phyloP scores from a whole-genome alignment of 2,797 vertebrate genomes.

The Aeoliscus strigatus region DNA sequence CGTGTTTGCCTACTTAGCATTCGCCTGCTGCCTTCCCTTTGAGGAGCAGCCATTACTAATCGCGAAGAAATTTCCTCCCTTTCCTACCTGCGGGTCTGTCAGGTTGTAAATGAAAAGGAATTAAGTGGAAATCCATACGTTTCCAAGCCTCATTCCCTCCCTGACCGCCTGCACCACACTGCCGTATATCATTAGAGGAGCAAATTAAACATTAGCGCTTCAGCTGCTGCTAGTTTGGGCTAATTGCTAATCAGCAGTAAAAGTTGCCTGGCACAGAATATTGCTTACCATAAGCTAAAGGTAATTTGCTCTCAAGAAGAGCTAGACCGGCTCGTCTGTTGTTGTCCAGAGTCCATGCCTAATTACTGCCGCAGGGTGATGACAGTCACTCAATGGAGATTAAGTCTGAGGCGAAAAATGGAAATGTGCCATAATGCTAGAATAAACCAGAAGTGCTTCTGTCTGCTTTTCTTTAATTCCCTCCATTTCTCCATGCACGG shows the following conservation, averaged over 20 bases:
- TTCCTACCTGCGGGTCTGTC: conserved; percentile 73
- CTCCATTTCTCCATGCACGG: conserved; percentile 42
- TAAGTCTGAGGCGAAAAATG: conserved; percentile 72
- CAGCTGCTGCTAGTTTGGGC: conserved; percentile 75
- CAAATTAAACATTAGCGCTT: conserved; percentile 81
- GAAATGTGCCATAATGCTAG: conserved; percentile 74
- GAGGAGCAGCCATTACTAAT: conserved; percentile 77
- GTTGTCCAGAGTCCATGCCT: conserved; percentile 77
- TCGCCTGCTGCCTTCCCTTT: conserved; percentile 63
- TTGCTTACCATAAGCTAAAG: conserved; percentile 83
- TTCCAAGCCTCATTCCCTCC: conserved; percentile 49
- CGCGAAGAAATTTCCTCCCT: conserved; percentile 68
- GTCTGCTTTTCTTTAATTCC: conserved; percentile 71
- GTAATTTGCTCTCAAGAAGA: conserved; percentile 78
- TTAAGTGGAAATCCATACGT: conserved; percentile 77
- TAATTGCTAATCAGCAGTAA: conserved; percentile 84
- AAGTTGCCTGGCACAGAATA: conserved; percentile 80
- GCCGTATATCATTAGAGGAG: conserved; percentile 75
- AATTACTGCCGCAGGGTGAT: conserved; percentile 77
- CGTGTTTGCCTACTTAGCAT: conserved; percentile 61
- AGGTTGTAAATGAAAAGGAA: conserved; percentile 76
- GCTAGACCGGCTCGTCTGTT: conserved; percentile 72
- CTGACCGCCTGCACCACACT: conserved; percentile 44
- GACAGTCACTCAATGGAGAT: conserved; percentile 79
- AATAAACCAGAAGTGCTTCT: conserved; percentile 72